These are phyloP conservation scores for Montifringilla adamsi DNA, from an alignment of 2,113 vertebrate species.

Conservation along the genomic window DNA sequence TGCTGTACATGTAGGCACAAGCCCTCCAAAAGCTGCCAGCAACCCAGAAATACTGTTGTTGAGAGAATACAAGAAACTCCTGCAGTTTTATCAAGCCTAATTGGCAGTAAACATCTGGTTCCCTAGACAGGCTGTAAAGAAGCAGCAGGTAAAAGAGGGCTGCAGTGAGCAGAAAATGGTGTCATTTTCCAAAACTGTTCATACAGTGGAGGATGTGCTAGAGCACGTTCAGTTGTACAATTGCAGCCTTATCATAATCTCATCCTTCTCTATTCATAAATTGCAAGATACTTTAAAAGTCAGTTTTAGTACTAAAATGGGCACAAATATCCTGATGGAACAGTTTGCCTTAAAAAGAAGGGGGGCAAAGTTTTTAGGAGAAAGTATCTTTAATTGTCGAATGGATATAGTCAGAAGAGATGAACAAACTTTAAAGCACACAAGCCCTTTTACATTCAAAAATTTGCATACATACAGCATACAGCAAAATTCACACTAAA, in stretches of 20 bases:
- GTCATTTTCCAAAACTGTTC: neutral
- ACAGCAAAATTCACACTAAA: neutral
- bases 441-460: neutral
- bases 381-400: neutral
- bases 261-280: neutral
- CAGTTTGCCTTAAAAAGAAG: neutral
- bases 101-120: conserved; percentile 13
- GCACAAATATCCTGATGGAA: neutral
- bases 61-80: neutral
- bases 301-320: neutral
- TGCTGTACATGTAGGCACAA: neutral
- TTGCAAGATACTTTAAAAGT: neutral
- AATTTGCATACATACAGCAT: neutral
- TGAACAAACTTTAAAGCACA: neutral
- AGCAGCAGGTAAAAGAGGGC: neutral
- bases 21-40: neutral
- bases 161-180: neutral
- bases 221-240: neutral
- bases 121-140: neutral
- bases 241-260: neutral
- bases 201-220: neutral
- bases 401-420: neutral
- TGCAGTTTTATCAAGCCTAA: conserved; percentile 28
- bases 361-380: neutral
- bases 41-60: neutral